Percentiles rank a stretch among this genome's conserved stretches.
Conservation (phyloP, 2,888 invertebrate species). For the Lydus trimaculatus region DNA sequence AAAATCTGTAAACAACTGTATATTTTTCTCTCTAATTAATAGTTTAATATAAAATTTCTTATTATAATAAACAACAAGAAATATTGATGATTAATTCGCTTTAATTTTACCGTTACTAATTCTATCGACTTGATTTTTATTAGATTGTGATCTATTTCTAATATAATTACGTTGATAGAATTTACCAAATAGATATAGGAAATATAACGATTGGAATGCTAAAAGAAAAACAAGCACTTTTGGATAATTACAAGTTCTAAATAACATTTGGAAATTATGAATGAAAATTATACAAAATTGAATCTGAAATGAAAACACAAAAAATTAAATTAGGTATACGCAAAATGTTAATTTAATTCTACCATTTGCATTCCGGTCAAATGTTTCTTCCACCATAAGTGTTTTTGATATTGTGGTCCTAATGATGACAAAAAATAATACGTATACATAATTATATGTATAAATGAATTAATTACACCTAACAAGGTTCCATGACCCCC, state of each 20-base stretch:
- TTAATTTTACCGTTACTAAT: conserved; percentile 39
- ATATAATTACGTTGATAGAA: conserved; percentile 65
- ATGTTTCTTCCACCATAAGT: conserved; percentile 94
- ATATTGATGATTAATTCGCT: conserved; percentile 20
- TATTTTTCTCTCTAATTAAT: neutral
- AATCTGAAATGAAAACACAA: conserved; percentile 61
- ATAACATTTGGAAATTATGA: conserved; percentile 71
- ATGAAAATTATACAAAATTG: conserved; percentile 80
- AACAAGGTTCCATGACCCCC: conserved; percentile 82
- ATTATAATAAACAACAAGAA: conserved; percentile 9
- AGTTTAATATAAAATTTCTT: neutral
- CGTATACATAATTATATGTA: conserved; percentile 93
- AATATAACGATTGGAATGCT: conserved; percentile 71
- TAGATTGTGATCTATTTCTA: conserved; percentile 7
- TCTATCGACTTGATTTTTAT: conserved; percentile 27
- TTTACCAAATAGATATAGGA: conserved; percentile 79
- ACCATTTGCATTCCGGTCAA: conserved; percentile 93
- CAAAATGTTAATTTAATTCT: conserved; percentile 42
- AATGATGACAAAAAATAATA: conserved; percentile 91
- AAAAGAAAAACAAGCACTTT: conserved; percentile 72
- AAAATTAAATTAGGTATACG: neutral
- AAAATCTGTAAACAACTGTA: neutral
- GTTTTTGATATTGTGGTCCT: conserved; percentile 86
- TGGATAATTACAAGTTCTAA: conserved; percentile 75
- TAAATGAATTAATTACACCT: conserved; percentile 90